Percentiles rank a stretch among this genome's conserved stretches.
phyloP scores from a whole-genome alignment of 2,888 invertebrate genomes.

The Gari tellinella region DNA sequence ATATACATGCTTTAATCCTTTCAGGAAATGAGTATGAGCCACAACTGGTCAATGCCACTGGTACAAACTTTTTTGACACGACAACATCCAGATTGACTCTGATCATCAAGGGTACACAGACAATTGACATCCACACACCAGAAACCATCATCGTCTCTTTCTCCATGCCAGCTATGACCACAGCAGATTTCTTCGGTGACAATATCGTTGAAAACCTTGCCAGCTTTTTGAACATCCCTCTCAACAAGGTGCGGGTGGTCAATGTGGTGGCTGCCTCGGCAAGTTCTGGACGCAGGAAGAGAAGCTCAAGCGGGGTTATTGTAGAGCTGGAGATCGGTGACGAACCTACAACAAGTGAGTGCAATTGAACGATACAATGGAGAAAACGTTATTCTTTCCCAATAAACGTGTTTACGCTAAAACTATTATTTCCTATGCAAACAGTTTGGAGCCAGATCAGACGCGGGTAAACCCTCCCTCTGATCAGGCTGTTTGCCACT shows the following conservation, averaged over 20 bases:
- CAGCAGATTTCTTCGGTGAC: slow-evolving; percentile 79
- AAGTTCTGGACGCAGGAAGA: slow-evolving; percentile 42
- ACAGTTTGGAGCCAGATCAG: too few relatives aligned
- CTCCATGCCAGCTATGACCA: slow-evolving; percentile 70
- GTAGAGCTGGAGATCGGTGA: slow-evolving; percentile 70
- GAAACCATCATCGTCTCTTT: slow-evolving; percentile 72
- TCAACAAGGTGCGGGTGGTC: slow-evolving; percentile 73
- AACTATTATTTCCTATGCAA: too few relatives aligned
- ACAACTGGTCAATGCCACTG: slow-evolving; percentile 62
- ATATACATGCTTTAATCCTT: too few relatives aligned
- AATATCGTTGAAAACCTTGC: slow-evolving; percentile 77
- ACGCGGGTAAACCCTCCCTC: too few relatives aligned
- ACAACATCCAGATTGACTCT: slow-evolving; percentile 66
- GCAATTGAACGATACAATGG: too few relatives aligned
- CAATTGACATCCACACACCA: slow-evolving; percentile 63
- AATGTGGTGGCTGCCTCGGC: slow-evolving; percentile 68
- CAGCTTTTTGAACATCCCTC: slow-evolving; percentile 73
- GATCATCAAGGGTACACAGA: slow-evolving; percentile 66
- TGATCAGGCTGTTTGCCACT: too few relatives aligned
- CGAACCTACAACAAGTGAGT: slow-evolving; percentile 53
- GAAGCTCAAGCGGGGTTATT: slow-evolving; percentile 45
- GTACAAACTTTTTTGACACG: slow-evolving; percentile 75
- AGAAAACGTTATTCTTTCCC: too few relatives aligned
- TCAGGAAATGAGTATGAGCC: slow-evolving; percentile 38
- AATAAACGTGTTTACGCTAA: too few relatives aligned